These are phyloP conservation scores for Felis catus DNA, from an alignment of 2,113 vertebrate genomes.

Conservation along the genomic window DNA sequence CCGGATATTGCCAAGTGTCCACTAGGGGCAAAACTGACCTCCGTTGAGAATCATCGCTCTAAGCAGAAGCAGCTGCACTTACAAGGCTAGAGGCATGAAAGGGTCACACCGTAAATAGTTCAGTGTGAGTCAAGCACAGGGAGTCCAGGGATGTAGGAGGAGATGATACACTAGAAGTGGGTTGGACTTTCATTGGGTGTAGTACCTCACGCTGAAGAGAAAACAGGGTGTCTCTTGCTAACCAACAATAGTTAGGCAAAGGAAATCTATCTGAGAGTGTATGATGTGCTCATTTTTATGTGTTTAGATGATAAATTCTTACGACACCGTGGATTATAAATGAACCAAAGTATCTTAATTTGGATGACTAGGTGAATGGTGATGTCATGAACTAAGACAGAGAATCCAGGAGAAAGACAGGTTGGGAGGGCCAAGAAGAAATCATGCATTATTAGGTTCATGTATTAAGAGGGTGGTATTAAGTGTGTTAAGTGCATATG, in stretches of 20 bases:
- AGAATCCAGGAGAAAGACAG: background rate
- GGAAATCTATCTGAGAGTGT: background rate
- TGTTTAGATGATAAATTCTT: constrained; percentile 1
- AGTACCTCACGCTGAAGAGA: background rate
- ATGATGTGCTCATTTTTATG: background rate
- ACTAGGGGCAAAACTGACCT: background rate
- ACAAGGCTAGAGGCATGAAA: background rate
- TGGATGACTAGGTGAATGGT: background rate
- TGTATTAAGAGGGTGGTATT: background rate
- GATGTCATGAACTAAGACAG: background rate
- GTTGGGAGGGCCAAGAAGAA: background rate
- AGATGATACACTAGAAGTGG: background rate
- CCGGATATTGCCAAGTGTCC: background rate
- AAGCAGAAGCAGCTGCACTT: background rate
- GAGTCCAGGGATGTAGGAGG: background rate
- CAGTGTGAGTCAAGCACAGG: background rate
- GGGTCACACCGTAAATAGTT: background rate
- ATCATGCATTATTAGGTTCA: background rate
- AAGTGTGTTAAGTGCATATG: no score
- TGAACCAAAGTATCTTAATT: background rate
- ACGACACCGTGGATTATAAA: background rate
- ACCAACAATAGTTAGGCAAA: background rate
- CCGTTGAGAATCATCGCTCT: background rate
- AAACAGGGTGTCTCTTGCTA: background rate
- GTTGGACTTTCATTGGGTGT: background rate